Base-by-base conservation (phyloP, 1,140 invertebrate genomes). In the Atta texana region DNA sequence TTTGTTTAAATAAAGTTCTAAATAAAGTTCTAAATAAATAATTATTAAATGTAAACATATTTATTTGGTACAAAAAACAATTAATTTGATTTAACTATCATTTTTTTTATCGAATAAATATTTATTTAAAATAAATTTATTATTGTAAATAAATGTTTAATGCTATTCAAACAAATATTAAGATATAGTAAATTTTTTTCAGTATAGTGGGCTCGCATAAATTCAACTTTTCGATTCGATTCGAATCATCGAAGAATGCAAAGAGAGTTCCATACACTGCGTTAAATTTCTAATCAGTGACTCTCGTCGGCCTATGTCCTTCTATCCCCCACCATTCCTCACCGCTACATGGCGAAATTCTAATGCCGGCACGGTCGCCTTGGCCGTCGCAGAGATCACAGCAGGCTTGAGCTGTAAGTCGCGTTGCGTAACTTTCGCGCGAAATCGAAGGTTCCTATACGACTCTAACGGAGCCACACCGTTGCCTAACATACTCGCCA, bases 311-410 rank as follows among this genome's bases (percentile, higher is more conserved):
- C 12, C 6, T 24, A 14, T 39, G 84, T 86, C 87, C 86, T 88
- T 91, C 90, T 86, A 55, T 53, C 55, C 78, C 88, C 59, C 68
- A 16, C 78, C 31, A 16, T 69, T 51, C 14, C 59, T 68, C 21
- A 14, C 64, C 34, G 49, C 55, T 53, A 16, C 64, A 51, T 49
- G 34, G 21, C 55, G 31, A 55, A 85, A 86, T 90, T 89, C 88
- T 89, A 89, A 80, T 69, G 57, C 21, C 78, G 61, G 8, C 28
- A 31, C 49, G 61, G 51, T 90, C 21, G 89, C 89, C 89, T 90
- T 90, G 89, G 89, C 89, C 88, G 85, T 90, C 88, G 76, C 57
- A 18, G 74, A 51, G 87, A 77, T 84, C 86, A 81, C 61, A 87
- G 82, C 69, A 14, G 63, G 21, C 68, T 44, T 44, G 16, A 63